These are phyloP conservation scores for Lanistes nyassanus DNA, from an alignment of 1,140 invertebrate genomes.

Conservation along the genomic window DNA sequence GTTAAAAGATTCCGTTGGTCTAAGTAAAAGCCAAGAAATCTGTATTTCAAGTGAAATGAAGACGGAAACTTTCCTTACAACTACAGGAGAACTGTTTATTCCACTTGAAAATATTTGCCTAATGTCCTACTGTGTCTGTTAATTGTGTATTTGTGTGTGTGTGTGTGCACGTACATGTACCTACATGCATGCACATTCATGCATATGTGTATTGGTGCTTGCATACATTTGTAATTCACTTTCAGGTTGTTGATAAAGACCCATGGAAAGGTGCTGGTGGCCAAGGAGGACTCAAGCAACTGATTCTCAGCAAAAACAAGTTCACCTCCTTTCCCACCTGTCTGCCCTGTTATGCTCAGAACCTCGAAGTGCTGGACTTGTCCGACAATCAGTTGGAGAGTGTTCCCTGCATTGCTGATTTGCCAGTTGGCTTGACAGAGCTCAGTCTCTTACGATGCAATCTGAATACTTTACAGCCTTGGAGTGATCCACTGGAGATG, in stretches of 20 bases:
- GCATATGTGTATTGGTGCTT: no score
- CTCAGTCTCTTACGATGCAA: constrained; percentile 80
- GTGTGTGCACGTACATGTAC: no score
- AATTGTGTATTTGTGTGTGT: no score
- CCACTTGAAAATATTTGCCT: no score
- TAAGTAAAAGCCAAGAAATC: no score
- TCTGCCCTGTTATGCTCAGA: constrained; percentile 89
- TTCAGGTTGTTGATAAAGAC: constrained; percentile 29
- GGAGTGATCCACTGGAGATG: constrained; percentile 19
- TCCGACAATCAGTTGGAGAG: constrained; percentile 84
- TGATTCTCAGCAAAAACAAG: constrained; percentile 92
- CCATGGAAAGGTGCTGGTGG: constrained; percentile 23
- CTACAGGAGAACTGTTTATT: no score
- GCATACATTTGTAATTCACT: no score
- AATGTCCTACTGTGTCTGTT: no score
- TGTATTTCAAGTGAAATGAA: no score
- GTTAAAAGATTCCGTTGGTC: no score
- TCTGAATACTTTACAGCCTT: constrained; percentile 27
- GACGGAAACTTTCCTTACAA: no score
- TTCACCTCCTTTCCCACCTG: constrained; percentile 86
- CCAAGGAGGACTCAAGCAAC: constrained; percentile 30
- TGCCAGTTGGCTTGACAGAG: constrained; percentile 88
- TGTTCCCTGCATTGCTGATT: constrained; percentile 88
- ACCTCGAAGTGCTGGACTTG: constrained; percentile 87
- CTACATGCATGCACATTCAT: no score